A percentile compares a stretch with the other conserved stretches of the same genome.
These are phyloP conservation scores for Trididemnum clinides DNA, from an alignment of 23 tunicate species.

Conservation along the genomic window DNA sequence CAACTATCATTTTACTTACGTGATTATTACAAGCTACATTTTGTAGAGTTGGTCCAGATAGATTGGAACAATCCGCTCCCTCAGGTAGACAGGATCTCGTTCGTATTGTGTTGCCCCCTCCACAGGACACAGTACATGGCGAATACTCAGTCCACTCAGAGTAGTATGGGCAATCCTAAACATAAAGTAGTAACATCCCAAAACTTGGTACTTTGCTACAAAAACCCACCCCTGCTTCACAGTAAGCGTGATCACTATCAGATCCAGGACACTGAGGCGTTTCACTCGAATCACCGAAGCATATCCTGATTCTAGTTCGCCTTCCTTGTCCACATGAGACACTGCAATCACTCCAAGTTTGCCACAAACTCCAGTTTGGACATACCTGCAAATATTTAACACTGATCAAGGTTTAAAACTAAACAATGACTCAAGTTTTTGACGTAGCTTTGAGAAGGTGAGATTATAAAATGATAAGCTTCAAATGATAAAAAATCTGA, in stretches of 20 bases:
- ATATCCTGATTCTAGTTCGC: neutral
- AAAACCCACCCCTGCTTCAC: no score
- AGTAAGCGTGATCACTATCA: conserved; percentile 13
- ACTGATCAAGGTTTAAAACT: no score
- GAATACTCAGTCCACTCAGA: conserved; percentile 39
- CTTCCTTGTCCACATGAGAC: conserved; percentile 54
- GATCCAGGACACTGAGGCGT: conserved; percentile 36
- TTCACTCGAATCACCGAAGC: conserved; percentile 27
- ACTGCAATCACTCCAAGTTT: conserved; percentile 63
- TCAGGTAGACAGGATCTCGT: conserved; percentile 47
- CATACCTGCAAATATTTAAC: conserved; percentile 74
- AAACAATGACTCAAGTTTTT: no score
- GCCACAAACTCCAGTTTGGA: conserved; percentile 71
- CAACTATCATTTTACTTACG: neutral
- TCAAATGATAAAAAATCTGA: no score
- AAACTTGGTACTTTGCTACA: no score
- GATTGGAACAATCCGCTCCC: conserved; percentile 76
- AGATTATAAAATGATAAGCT: no score
- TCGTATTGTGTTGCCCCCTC: conserved; percentile 57
- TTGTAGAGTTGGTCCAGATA: neutral
- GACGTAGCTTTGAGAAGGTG: no score
- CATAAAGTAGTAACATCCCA: no score
- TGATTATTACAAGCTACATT: neutral
- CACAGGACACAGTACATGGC: conserved; percentile 55
- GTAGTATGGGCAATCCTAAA: conserved; percentile 70